These are phyloP conservation scores for Coptodon bakossiorum DNA, from an alignment of 2,113 vertebrate genomes.

Conservation along the genomic window DNA sequence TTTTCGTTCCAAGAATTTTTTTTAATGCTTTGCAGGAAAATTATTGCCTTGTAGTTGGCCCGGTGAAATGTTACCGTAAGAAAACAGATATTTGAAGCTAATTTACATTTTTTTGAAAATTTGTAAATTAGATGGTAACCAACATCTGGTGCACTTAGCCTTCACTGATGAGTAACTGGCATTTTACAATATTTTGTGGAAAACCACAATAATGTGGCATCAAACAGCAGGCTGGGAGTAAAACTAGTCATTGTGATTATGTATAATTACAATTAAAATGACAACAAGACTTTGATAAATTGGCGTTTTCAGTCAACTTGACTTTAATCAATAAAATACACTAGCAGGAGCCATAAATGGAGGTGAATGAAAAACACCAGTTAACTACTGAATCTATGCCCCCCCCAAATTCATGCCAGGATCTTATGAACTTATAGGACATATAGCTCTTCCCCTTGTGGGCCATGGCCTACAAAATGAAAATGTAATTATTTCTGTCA, in stretches of 20 bases:
- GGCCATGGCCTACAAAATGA: background rate
- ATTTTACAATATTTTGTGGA: slow-evolving; percentile 19
- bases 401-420: background rate
- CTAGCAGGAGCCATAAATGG: background rate
- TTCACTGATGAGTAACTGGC: slow-evolving; percentile 1
- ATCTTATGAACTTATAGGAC: background rate
- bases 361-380: background rate
- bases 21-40: background rate
- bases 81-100: background rate
- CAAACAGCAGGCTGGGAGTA: background rate
- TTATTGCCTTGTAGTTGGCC: background rate
- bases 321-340: background rate
- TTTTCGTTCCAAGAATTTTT: background rate
- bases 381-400: background rate
- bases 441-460: background rate
- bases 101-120: background rate
- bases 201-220: slow-evolving; percentile 1
- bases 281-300: background rate
- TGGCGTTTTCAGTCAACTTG: background rate
- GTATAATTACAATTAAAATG: background rate
- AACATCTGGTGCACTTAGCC: slow-evolving; percentile 37
- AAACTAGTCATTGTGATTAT: background rate
- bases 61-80: background rate
- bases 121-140: slow-evolving; percentile 2
- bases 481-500: background rate